Evolutionary conservation across 2,888 invertebrate genomes (phyloP).

Genomic region (Coelopa pilipes): DNA sequence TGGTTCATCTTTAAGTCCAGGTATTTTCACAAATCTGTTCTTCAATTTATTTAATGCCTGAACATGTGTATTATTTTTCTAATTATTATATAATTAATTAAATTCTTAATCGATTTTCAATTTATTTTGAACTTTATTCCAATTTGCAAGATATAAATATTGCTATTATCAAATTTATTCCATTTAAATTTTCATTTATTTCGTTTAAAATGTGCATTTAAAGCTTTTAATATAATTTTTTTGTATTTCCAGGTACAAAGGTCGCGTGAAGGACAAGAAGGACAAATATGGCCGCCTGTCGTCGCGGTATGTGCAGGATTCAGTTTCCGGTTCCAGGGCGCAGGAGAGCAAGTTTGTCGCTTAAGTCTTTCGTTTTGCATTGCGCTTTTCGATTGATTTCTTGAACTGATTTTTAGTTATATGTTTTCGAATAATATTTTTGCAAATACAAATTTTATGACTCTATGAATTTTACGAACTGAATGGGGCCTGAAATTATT

Average conservation of each 20-base stretch:
- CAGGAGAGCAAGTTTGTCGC: constrained; percentile 12
- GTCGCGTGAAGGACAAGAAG: constrained; percentile 45
- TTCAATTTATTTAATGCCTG: too few relatives aligned
- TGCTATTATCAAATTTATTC: too few relatives aligned
- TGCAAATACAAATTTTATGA: too few relatives aligned
- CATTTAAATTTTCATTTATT: too few relatives aligned
- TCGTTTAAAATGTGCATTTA: too few relatives aligned
- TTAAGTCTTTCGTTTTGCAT: constrained; percentile 26
- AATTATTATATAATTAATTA: too few relatives aligned
- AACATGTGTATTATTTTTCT: too few relatives aligned
- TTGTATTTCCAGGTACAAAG: constrained; percentile 54
- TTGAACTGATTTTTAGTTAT: background rate
- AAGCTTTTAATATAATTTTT: background rate
- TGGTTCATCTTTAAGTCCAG: constrained; percentile 60
- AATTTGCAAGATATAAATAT: too few relatives aligned
- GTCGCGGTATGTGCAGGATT: constrained; percentile 46
- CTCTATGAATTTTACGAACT: too few relatives aligned
- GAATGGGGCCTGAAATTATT: too few relatives aligned
- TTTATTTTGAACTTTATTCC: too few relatives aligned
- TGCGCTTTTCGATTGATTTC: background rate
- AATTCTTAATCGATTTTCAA: too few relatives aligned
- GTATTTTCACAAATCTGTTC: constrained; percentile 41
- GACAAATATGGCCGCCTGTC: constrained; percentile 40
- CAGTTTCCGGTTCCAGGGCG: background rate
- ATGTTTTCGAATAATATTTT: constrained; percentile 5